Evolutionary conservation across 1,140 invertebrate genomes (phyloP).

Genomic region (Eueides isabella): DNA sequence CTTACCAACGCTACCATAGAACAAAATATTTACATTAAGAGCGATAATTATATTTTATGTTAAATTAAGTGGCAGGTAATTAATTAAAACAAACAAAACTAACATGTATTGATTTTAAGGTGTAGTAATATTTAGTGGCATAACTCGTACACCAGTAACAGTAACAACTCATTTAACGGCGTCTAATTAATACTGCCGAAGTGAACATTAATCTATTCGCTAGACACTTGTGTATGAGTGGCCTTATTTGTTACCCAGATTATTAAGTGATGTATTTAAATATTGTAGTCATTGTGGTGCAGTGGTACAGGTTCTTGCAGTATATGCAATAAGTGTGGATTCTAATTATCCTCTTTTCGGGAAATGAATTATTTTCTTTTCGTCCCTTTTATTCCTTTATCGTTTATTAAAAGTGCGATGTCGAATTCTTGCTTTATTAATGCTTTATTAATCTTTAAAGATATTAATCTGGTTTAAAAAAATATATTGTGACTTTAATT

Average conservation of each 20-base stretch:
- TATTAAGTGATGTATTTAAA: not conserved
- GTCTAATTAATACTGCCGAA: conserved; percentile 17
- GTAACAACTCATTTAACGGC: conserved; percentile 19
- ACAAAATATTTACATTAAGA: not conserved
- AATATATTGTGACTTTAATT: no score
- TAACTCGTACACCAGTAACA: not conserved
- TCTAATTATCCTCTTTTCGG: no score
- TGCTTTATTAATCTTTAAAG: no score
- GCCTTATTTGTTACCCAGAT: not conserved
- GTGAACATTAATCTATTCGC: conserved; percentile 16
- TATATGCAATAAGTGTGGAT: no score
- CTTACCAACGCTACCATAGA: not conserved
- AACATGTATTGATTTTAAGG: not conserved
- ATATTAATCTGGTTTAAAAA: no score
- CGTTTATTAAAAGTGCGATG: no score
- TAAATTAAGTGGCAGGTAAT: not conserved
- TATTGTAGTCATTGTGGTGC: not conserved
- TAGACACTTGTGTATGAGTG: not conserved
- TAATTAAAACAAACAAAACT: not conserved
- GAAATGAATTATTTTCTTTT: no score
- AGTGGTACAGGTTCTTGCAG: no score
- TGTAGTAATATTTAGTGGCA: no score
- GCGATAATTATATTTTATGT: not conserved
- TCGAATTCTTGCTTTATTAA: no score
- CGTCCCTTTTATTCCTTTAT: no score